phyloP scores from a whole-genome alignment of 2,113 vertebrate species.

The Nesogale talazaci region DNA sequence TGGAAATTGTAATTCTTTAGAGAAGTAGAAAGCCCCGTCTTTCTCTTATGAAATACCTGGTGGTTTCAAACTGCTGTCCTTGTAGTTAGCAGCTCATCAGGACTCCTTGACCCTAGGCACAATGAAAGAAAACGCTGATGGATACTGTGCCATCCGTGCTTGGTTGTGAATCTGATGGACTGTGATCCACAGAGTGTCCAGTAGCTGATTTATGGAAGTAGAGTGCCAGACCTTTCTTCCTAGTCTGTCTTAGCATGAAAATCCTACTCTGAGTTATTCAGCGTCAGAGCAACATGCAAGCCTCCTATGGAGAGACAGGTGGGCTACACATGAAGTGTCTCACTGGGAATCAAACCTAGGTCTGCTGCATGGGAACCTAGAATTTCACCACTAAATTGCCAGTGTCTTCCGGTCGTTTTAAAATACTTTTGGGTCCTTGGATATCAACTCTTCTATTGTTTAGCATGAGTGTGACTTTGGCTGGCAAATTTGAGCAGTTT shows the following conservation, averaged over 20 bases:
- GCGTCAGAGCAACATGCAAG: neutral
- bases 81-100: neutral
- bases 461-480: neutral
- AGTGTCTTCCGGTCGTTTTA: neutral
- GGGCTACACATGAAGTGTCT: neutral
- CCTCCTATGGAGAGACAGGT: neutral
- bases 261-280: neutral
- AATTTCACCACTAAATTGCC: neutral
- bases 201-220: neutral
- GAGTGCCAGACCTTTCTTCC: neutral
- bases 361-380: neutral
- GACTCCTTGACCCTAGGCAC: neutral
- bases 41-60: no score
- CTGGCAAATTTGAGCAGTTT: neutral
- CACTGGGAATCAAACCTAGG: neutral
- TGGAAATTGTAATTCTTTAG: no score
- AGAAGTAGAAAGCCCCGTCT: no score
- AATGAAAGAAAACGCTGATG: neutral
- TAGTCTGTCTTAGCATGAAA: neutral
- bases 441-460: accelerated
- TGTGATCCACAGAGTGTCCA: neutral
- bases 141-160: neutral
- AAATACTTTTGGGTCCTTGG: accelerated
- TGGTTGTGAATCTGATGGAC: neutral
- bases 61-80: no score